Evolutionary conservation across 2,797 vertebrate genomes (phyloP), one percentile per base, ranked within the genome.

Genomic region (Cirrhinus mrigala): DNA sequence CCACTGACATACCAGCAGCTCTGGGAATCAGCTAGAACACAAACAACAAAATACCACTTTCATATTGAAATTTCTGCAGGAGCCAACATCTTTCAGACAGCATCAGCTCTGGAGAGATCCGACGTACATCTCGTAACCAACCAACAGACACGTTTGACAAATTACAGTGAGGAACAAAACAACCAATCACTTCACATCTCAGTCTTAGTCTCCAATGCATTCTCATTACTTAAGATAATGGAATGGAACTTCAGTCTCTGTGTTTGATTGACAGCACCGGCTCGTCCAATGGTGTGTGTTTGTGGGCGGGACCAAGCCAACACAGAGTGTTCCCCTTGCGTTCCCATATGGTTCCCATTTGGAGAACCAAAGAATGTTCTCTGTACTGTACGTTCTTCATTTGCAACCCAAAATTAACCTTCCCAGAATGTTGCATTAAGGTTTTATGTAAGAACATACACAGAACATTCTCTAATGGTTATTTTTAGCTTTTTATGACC

Each of bases 31-130:
- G 90, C 87, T 87, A 90, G 85, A 92, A 92, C 66, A 88, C 92
- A 93, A 94, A 92, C 87, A 94, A 91, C 89, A 89, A 77, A 90
- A 91, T 89, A 91, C 84, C 89, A 78, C 89, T 91, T 91, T 93
- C 88, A 90, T 93, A 92, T 91, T 85, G 88, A 90, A 81, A 84
- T 90, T 88, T 77, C 62, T 6, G 15, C 85, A 85, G 10, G 2
- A 85, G 79, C 91, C 88, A 86, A 71, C 52, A 88, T 70, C 75
- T 86, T 46, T 84, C 62, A 56, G 60, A 62, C 70, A 77, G 20
- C 29, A 56, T 81, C n/a, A 27, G 62, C 88, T 89, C 86, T 81
- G 86, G 85, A 85, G 90, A 90, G 88, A 89, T 91, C 62, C 64
- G 22, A 70, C 27, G 77, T 84, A 46, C 8, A 1, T 33, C 15